Evolutionary conservation across 2,888 invertebrate species (phyloP).

Genomic region (Drosophila nigritarsus): DNA sequence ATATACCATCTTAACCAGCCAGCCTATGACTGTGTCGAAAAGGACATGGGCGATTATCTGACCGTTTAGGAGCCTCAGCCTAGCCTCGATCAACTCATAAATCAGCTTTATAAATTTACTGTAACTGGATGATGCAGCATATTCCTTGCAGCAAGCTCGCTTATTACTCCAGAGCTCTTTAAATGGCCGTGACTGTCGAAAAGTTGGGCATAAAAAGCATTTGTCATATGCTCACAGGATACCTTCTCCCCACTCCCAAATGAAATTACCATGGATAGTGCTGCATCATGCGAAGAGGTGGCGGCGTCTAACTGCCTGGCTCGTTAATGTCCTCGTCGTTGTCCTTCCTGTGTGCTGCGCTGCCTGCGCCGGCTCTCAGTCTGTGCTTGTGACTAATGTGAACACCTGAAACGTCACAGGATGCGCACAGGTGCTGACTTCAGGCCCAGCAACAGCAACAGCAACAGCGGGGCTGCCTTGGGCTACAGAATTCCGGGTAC

Average conservation of each 20-base stretch:
- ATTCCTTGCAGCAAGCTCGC: constrained; percentile 28
- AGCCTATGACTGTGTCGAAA: constrained; percentile 3
- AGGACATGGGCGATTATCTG: constrained; percentile 27
- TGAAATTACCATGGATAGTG: constrained; percentile 73
- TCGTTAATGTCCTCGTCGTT: constrained; percentile 72
- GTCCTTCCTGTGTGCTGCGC: constrained; percentile 47
- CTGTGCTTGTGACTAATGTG: constrained; percentile 74
- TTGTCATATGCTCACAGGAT: constrained; percentile 61
- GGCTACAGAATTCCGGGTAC: constrained; percentile 31
- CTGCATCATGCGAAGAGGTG: constrained; percentile 59
- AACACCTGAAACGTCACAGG: constrained; percentile 76
- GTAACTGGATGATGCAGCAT: constrained; percentile 62
- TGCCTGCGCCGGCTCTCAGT: constrained; percentile 36
- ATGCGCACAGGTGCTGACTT: constrained; percentile 69
- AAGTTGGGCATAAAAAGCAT: constrained; percentile 61
- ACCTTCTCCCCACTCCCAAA: constrained; percentile 9
- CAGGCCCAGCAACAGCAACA: constrained; percentile 22
- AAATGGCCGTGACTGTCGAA: constrained; percentile 70
- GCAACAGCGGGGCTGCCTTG: constrained; percentile 58
- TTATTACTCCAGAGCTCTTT: constrained; percentile 51
- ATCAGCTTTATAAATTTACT: constrained; percentile 62
- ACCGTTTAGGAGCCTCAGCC: background rate
- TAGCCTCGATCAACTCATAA: constrained; percentile 35
- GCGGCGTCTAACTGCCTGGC: constrained; percentile 75
- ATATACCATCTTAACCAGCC: constrained; percentile 10